Conservation (phyloP, 2,797 vertebrate genomes). For the Malacoraja senta region DNA sequence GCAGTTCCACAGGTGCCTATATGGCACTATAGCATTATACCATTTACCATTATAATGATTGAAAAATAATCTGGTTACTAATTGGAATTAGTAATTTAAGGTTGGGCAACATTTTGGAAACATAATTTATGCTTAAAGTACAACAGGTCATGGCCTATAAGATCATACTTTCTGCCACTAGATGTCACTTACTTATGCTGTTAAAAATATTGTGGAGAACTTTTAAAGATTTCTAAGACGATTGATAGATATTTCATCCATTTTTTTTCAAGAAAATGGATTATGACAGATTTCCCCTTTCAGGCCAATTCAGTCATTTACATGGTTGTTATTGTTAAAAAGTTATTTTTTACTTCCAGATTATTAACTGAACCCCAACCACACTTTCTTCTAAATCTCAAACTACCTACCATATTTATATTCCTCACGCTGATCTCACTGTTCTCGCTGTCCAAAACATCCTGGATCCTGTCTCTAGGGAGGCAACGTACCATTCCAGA, state of each 20-base stretch:
- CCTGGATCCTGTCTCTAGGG: too few species aligned
- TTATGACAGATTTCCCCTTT: too few species aligned
- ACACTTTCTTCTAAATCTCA: too few species aligned
- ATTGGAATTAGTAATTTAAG: neutral
- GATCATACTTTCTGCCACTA: neutral
- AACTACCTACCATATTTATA: too few species aligned
- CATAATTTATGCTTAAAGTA: neutral
- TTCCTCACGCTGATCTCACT: too few species aligned
- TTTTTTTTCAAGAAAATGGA: too few species aligned
- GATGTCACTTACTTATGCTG: conserved; percentile 10
- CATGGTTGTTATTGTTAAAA: too few species aligned
- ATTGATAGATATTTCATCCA: neutral
- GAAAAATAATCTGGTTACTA: neutral
- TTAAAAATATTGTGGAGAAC: neutral
- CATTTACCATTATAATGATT: neutral
- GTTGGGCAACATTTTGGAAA: neutral
- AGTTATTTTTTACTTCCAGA: too few species aligned
- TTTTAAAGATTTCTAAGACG: neutral
- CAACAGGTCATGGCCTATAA: neutral
- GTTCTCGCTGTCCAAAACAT: too few species aligned
- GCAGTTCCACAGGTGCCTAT: neutral
- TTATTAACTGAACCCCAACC: too few species aligned
- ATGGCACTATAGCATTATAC: neutral
- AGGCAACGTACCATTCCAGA: too few species aligned
- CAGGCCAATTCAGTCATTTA: too few species aligned